Conservation (phyloP, 2,797 vertebrate genomes). For the Mallotus villosus region DNA sequence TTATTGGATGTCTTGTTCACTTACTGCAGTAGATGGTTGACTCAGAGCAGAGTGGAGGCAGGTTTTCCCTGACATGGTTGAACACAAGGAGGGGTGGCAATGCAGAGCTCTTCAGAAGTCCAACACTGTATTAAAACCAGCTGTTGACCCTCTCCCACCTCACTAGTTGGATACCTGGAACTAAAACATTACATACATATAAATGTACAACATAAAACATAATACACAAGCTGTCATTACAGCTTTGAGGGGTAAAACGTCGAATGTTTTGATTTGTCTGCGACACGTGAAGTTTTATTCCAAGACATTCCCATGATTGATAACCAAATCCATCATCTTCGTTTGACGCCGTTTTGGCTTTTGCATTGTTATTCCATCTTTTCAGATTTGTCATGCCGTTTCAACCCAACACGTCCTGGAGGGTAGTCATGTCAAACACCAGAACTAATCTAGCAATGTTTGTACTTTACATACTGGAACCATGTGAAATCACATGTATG, state of each 20-base stretch:
- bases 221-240: conserved; percentile 21
- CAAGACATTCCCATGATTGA: background rate
- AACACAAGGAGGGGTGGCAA: background rate
- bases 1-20: conserved; percentile 15
- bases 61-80: conserved; percentile 14
- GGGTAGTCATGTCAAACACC: background rate
- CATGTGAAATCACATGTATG: background rate
- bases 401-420: background rate
- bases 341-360: background rate
- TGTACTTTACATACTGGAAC: background rate
- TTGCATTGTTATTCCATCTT: conserved; percentile 4
- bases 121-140: conserved; percentile 36
- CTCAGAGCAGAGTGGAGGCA: conserved; percentile 17
- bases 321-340: background rate
- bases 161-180: conserved; percentile 26
- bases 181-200: conserved; percentile 26
- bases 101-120: conserved; percentile 14
- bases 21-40: conserved; percentile 29
- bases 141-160: conserved; percentile 19
- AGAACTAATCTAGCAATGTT: background rate
- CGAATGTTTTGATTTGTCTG: conserved; percentile 7
- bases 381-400: background rate
- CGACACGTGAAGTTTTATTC: conserved; percentile 6
- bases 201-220: conserved; percentile 28
- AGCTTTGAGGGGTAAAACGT: background rate